Conservation (phyloP, 2,888 invertebrate species). For the Hemistola chrysoprasaria region DNA sequence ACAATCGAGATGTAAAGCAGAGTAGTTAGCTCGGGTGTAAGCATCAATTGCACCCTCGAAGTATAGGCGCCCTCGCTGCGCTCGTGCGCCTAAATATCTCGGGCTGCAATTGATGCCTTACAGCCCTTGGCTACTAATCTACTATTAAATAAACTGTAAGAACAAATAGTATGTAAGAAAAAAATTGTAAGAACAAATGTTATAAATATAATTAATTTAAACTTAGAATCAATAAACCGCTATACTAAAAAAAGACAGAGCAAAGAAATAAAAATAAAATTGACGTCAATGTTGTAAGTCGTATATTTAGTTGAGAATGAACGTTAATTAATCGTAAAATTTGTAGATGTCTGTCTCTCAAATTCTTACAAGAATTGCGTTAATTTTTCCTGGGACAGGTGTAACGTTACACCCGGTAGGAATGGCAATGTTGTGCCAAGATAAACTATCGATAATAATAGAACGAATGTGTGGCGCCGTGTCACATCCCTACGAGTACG, state of each 20-base stretch:
- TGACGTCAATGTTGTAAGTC: conserved; percentile 18
- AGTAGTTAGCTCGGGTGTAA: too few relatives aligned
- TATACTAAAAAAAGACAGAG: conserved; percentile 12
- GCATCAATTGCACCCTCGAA: too few relatives aligned
- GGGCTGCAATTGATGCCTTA: too few relatives aligned
- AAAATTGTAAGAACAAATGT: too few relatives aligned
- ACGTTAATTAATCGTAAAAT: conserved; percentile 24
- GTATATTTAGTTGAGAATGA: conserved; percentile 18
- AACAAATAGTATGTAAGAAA: too few relatives aligned
- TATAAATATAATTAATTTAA: too few relatives aligned
- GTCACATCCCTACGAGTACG: conserved; percentile 46
- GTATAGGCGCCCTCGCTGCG: too few relatives aligned
- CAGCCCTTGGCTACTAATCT: too few relatives aligned
- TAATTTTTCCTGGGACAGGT: conserved; percentile 23
- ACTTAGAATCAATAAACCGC: conserved; percentile 13
- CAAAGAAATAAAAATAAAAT: conserved; percentile 13
- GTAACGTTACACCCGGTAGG: conserved; percentile 27
- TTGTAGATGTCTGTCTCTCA: conserved; percentile 20
- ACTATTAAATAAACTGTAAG: too few relatives aligned
- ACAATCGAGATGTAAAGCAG: too few relatives aligned
- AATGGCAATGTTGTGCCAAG: conserved; percentile 27
- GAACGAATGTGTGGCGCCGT: conserved; percentile 5
- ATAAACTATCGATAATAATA: conserved; percentile 31
- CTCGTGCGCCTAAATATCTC: too few relatives aligned
- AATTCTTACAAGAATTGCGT: conserved; percentile 6